Percentiles rank a stretch among this genome's conserved stretches.
These are phyloP conservation scores for Pseudocheirus occidentalis DNA, from an alignment of 2,797 vertebrate genomes.

Conservation along the genomic window DNA sequence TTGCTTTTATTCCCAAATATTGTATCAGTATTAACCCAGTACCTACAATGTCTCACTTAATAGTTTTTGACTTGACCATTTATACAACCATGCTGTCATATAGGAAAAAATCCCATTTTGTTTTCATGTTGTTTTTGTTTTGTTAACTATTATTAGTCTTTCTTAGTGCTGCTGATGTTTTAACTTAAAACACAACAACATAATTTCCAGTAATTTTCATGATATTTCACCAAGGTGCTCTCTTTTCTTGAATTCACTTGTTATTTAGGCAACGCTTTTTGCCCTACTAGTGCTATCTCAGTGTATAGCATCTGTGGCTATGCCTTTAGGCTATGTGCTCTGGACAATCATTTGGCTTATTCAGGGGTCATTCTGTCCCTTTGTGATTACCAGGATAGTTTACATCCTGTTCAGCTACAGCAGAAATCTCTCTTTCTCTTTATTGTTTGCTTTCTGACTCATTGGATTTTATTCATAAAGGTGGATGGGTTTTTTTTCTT, in stretches of 20 bases:
- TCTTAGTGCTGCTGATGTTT: not conserved
- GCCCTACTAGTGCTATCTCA: not conserved
- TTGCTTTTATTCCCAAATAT: not conserved
- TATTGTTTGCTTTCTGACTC: constrained; percentile 50
- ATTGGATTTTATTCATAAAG: constrained; percentile 42
- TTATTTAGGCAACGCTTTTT: constrained; percentile 54
- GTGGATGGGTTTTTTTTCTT: not conserved
- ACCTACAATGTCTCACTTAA: not conserved
- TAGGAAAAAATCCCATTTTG: not conserved
- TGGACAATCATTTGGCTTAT: not conserved
- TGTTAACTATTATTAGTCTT: not conserved
- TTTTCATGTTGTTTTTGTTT: constrained; percentile 42
- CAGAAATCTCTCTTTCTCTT: not conserved
- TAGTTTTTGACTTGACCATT: not conserved
- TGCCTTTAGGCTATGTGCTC: not conserved
- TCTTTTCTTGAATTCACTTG: not conserved
- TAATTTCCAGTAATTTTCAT: constrained; percentile 5
- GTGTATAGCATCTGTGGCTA: constrained; percentile 31
- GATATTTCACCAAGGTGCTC: not conserved
- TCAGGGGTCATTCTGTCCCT: not conserved
- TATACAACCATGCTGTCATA: too few species aligned
- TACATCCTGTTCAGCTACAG: not conserved
- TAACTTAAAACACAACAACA: not conserved
- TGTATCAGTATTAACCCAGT: not conserved
- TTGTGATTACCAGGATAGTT: constrained; percentile 19